Conservation (phyloP, 2,113 vertebrate species). For the Paradoxurus hermaphroditus region DNA sequence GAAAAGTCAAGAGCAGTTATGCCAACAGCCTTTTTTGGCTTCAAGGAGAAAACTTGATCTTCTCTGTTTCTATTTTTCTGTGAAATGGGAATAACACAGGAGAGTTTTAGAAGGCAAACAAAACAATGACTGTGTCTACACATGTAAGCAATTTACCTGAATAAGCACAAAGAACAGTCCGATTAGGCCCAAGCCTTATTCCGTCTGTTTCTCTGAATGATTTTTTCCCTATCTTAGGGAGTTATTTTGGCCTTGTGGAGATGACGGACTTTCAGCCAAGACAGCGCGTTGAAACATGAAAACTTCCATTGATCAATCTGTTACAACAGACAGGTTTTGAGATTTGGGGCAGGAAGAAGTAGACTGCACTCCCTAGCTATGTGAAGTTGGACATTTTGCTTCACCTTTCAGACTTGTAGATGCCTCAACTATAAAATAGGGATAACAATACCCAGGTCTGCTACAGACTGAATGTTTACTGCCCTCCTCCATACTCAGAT, state of each 20-base stretch:
- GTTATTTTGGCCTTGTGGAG: background rate
- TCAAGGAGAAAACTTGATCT: background rate
- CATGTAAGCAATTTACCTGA: background rate
- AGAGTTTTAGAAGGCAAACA: background rate
- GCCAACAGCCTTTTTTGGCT: slow-evolving; percentile 13
- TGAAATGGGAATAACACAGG: slow-evolving; percentile 25
- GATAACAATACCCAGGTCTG: background rate
- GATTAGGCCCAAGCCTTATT: background rate
- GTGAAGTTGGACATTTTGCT: background rate
- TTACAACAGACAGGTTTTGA: slow-evolving; percentile 15
- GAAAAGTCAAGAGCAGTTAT: background rate
- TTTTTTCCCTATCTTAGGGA: background rate
- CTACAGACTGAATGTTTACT: background rate
- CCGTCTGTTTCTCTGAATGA: background rate
- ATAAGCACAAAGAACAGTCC: background rate
- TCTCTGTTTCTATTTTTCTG: slow-evolving; percentile 29
- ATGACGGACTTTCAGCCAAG: background rate
- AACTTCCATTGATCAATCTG: background rate
- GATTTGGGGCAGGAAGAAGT: background rate
- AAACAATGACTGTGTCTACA: background rate
- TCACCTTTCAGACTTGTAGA: background rate
- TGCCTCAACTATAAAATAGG: background rate
- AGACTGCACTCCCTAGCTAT: background rate
- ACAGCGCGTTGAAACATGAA: background rate
- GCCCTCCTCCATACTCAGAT: background rate